These are phyloP conservation scores for Ditula angustiorana DNA, from an alignment of 2,888 invertebrate species.

Conservation along the genomic window DNA sequence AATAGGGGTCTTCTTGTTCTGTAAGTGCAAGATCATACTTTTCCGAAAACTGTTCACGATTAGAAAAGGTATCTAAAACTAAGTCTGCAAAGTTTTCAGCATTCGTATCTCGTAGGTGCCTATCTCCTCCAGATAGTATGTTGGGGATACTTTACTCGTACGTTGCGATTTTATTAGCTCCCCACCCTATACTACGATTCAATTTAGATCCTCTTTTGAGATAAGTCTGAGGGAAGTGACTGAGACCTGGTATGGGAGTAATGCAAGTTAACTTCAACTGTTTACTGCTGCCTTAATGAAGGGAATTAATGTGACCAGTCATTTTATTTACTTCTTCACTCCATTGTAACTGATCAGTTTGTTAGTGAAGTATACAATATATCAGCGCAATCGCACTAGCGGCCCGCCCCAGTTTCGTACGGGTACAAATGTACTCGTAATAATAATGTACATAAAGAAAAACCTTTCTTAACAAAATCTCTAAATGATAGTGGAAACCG, in stretches of 20 bases:
- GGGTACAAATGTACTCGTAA: no score
- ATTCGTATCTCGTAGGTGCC: constrained; percentile 18
- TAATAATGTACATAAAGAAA: no score
- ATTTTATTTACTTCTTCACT: no score
- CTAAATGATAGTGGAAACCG: no score
- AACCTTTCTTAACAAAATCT: no score
- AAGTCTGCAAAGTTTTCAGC: constrained; percentile 30
- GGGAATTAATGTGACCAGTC: no score
- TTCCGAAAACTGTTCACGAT: not conserved
- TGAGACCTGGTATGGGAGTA: constrained; percentile 42
- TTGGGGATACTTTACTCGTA: constrained; percentile 26
- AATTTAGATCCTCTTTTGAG: constrained; percentile 79
- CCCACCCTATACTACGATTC: constrained; percentile 73
- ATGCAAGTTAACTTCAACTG: constrained; percentile 23
- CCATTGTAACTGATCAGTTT: no score
- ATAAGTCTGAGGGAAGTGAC: constrained; percentile 61
- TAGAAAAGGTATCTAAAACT: constrained; percentile 1
- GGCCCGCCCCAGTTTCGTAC: no score
- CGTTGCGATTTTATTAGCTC: constrained; percentile 70
- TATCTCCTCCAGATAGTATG: constrained; percentile 29
- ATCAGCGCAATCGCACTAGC: no score
- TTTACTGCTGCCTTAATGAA: constrained; percentile 2
- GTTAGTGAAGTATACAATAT: no score
- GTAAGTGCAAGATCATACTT: not conserved
- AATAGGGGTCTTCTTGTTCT: not conserved